Base-by-base conservation (phyloP, 1,140 invertebrate genomes). In the Drosophila parabipectinata region DNA sequence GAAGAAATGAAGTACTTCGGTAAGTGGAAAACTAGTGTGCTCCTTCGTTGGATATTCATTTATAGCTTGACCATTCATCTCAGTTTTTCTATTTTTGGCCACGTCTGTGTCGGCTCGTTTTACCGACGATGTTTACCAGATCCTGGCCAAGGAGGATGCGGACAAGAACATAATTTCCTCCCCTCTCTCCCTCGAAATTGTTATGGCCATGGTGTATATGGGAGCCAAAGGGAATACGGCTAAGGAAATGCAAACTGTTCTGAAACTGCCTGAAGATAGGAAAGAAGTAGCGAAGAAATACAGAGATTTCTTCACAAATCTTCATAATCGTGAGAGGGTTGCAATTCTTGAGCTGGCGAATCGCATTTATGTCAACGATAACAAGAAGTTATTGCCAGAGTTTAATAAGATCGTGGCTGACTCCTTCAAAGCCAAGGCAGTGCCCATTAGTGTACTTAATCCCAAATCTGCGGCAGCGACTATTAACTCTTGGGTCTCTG, bases 401-500 rank as follows among this genome's bases (percentile, higher is more conserved):
- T 91, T 79, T 10, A 78, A 71, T 41, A 14, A 58, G 6, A 6
- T 83, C 6, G 28, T 80, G 3, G 34, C 21, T 21, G 21, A 21
- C 21, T 21, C 21, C 21, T 21, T 21, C 21, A 21, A 21, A 21
- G 21, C 21, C 21, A 0, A 21, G 21, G 21, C 21, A 21, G 21
- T 21, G 21, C 21, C 21, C 21, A 21, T 21, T 21, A 52, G 93
- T 77, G 94, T 94, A 63, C 28, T 15, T 1, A 53, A 90, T 14
- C 62, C 58, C 30, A 63, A 51, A 0, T 61, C 66, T 26, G 81
- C 93, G 1, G 85, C 92, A 4, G 39, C 77, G 4, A 71, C 15
- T 0, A 94, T 95, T 26, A 95, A 95, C 66, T 26, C 69, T 2
- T 95, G 94, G 94, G 94, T 94, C 9, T 87, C 92, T 37, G 62